Base-by-base conservation (phyloP, 2,888 invertebrate genomes). In the Amorpha juglandis region DNA sequence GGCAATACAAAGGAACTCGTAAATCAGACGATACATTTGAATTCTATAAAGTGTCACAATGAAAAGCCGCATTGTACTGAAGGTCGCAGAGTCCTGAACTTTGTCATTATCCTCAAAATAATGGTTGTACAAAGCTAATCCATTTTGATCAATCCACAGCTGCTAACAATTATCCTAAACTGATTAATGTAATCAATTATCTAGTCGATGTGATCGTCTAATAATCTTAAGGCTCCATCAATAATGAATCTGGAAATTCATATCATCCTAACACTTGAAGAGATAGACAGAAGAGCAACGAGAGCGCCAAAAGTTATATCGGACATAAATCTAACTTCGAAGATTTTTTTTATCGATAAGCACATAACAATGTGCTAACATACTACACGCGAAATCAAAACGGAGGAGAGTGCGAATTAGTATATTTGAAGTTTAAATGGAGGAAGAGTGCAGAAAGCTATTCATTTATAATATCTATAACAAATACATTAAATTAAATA, bases 121-220 rank as follows among this genome's bases (percentile, higher is more conserved):
- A 58, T 42, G 38, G 42, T 38, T 58, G 38, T 50, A 58, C 58
- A 58, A 58, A 38, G 42, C 38, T 58, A 58, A 19, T 58, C 58
- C 58, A 38, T 42, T 58, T 19, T 19, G 11, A 58, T 16, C 9
- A 42, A 9, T 19, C 19, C 14, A 53, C 33, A 35, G n/a, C 33
- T 53, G 33, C 53, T 27, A 19, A 11, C 4, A 16, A 12, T 19
- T 42, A 42, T 58, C 58, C 38, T 38, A 42, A 58, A 42, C 42
- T 42, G 58, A 58, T 58, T 58, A 42, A 42, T 19, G 42, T 58
- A 58, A 58, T 58, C 16, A 50, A 63, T 63, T 50, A 50, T 7
- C 50, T 19, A 58, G 6, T 42, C 42, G 12, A 55, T 38, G 19
- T 42, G 58, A 58, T 42, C 53, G 14, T 58, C 19, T 38, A 6